These are phyloP conservation scores for Eristalis pertinax DNA, from an alignment of 2,888 invertebrate species.

Conservation along the genomic window DNA sequence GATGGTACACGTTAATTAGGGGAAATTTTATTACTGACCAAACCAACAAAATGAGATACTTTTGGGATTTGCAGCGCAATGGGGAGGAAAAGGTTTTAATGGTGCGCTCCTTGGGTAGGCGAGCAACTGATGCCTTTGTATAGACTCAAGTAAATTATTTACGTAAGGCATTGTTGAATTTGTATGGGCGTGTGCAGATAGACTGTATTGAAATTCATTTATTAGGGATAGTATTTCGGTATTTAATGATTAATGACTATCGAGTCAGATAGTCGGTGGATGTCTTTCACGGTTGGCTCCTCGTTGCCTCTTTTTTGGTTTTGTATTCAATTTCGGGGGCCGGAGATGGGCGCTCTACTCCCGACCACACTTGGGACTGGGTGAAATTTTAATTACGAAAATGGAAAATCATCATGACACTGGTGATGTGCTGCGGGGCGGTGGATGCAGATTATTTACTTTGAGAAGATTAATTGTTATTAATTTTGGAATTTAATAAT, in stretches of 20 bases:
- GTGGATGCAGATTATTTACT: neutral
- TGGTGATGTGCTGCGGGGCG: neutral
- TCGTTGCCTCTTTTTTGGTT: neutral
- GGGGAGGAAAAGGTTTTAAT: conserved; percentile 25
- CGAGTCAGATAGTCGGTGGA: conserved; percentile 16
- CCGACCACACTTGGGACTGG: neutral
- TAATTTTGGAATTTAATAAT: conserved; percentile 24
- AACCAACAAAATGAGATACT: conserved; percentile 15
- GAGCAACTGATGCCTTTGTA: neutral
- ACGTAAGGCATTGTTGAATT: conserved; percentile 37
- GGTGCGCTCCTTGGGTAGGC: neutral
- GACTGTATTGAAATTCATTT: conserved; percentile 28
- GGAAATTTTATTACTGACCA: conserved; percentile 28
- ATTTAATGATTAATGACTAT: conserved; percentile 47
- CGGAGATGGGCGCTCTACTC: too few species aligned
- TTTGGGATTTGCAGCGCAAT: conserved; percentile 5
- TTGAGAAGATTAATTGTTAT: conserved; percentile 15
- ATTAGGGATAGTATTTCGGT: conserved; percentile 34
- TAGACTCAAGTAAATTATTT: conserved; percentile 40
- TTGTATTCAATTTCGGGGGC: neutral
- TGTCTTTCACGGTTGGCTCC: neutral
- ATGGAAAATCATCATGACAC: conserved; percentile 16
- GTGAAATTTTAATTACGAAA: conserved; percentile 16
- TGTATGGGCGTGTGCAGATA: neutral
- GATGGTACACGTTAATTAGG: conserved; percentile 41